These are phyloP conservation scores for Cataglyphis rosenhaueri DNA, from an alignment of 2,888 invertebrate genomes.

Conservation along the genomic window DNA sequence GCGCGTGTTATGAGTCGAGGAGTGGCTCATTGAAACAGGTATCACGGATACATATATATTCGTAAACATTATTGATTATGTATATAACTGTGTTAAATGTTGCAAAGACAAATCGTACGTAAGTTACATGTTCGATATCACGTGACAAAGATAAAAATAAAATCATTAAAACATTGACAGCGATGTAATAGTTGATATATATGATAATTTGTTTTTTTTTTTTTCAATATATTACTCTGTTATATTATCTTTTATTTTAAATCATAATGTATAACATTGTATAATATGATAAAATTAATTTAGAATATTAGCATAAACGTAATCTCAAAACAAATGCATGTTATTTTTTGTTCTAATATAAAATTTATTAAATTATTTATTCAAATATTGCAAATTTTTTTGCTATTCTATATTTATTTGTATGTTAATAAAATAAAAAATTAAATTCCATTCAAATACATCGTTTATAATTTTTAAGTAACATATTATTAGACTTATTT, in stretches of 20 bases:
- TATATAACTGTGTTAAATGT: slow-evolving; percentile 9
- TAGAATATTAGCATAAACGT: background rate
- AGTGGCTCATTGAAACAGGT: slow-evolving; percentile 47
- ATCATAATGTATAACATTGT: background rate
- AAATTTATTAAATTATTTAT: background rate
- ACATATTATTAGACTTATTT: background rate
- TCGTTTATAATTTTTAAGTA: background rate
- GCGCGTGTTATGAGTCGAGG: slow-evolving; percentile 23
- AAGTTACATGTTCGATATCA: background rate
- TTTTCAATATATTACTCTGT: background rate
- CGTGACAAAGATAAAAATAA: background rate
- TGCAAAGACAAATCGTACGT: background rate
- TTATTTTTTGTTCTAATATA: background rate
- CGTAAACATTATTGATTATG: slow-evolving; percentile 39
- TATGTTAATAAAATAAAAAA: background rate
- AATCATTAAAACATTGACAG: background rate
- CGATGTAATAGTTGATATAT: background rate
- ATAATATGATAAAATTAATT: background rate
- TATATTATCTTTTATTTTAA: background rate
- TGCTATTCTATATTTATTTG: background rate
- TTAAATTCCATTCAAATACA: background rate
- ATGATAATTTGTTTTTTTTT: background rate
- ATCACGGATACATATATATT: slow-evolving; percentile 18
- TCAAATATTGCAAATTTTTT: background rate
- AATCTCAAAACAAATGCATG: background rate